Base-by-base conservation (phyloP, 2,113 vertebrate genomes). In the Pithys albifrons region DNA sequence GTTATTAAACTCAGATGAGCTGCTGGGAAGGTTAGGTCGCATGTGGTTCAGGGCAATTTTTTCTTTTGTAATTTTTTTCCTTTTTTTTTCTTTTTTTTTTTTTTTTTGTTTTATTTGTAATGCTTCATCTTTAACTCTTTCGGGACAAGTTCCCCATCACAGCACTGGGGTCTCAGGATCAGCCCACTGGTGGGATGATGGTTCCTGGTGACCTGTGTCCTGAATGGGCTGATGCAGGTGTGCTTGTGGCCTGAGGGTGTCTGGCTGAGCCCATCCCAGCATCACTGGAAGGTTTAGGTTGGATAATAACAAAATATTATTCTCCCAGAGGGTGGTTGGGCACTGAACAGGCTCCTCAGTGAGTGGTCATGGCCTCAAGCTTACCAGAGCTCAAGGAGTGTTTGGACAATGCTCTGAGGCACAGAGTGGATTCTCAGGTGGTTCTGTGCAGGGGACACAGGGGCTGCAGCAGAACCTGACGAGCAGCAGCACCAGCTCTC, bases 1-100 rank as follows among this genome's bases (percentile, higher is more conserved):
- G 52, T 98, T 97, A 98, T 98, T 98, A 97, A 97, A 97, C 95
- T 97, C 97, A 97, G 97, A 97, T 97, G 97, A 97, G 95, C 89
- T 28, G 95, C 93, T 89, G 89, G 94, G 96, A 95, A 96, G 94
- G 92, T 96, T 86, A 78, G 95, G 95, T 97, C 91, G 88, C 95
- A 95, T 95, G 96, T 94, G 97, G 95, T 96, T 96, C 96, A 91
- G 91, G 91, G 95, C 76, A 59, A 55, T 93, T 91, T 78, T 82
- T 91, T 70, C 59, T 85, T 64, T 67, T 17, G 10, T 41, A 85
- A 91, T n/a, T n/a, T 43, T 71, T 35, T 58, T 83, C 37, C 8
- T 64, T 20, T 3, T 3, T 12, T 39, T 48, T 33, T 33, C 4
- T 11, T 39, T 48, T 33, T 33, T 87, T 80, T 43, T 48, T 61